phyloP scores from a whole-genome alignment of 2,888 invertebrate genomes.

The Orchesella flavescens region DNA sequence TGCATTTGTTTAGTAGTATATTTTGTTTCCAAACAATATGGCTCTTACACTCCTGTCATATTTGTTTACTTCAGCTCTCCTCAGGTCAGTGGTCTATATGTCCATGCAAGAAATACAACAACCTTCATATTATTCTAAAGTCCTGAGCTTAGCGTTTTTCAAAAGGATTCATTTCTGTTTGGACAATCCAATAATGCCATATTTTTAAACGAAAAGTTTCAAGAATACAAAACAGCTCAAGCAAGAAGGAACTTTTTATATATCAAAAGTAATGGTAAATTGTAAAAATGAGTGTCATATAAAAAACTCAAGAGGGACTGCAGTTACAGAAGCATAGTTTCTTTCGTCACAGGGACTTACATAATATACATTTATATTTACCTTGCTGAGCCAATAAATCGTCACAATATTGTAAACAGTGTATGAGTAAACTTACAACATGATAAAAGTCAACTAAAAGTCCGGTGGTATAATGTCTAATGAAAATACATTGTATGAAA shows the following conservation, averaged over 20 bases:
- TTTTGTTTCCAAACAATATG: slow-evolving; percentile 10
- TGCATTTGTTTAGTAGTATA: not conserved
- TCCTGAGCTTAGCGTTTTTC: no score
- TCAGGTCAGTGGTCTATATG: no score
- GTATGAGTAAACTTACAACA: slow-evolving; percentile 50
- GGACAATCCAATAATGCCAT: no score
- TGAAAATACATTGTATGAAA: slow-evolving; percentile 51
- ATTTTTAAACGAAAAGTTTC: no score
- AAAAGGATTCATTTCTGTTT: no score
- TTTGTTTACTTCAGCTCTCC: not conserved
- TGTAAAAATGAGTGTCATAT: slow-evolving; percentile 8
- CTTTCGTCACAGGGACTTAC: no score
- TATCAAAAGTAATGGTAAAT: not conserved
- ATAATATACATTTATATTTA: no score
- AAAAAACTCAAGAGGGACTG: no score
- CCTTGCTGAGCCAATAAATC: not conserved
- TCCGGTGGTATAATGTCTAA: slow-evolving; percentile 35
- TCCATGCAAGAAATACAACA: no score
- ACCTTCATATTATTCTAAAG: no score
- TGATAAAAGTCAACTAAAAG: slow-evolving; percentile 58
- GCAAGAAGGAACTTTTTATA: not conserved
- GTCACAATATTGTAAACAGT: slow-evolving; percentile 46
- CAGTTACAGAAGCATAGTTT: no score
- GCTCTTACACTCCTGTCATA: not conserved
- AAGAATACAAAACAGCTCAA: not conserved